Base-by-base conservation (phyloP, 2,113 vertebrate species). In the Chloropsis cyanopogon region DNA sequence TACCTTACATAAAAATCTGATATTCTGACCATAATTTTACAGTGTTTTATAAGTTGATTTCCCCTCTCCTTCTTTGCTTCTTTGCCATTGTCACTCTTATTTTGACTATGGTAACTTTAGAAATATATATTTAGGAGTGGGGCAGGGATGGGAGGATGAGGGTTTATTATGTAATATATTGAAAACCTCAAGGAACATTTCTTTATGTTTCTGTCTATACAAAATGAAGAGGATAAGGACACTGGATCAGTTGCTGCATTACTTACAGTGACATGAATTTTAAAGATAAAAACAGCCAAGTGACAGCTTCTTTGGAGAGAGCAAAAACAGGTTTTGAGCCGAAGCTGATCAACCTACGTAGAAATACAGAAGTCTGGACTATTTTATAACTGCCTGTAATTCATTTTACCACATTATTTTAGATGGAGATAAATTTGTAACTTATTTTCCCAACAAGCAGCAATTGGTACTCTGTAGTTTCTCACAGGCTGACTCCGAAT, bases 401-500 rank as follows among this genome's bases (percentile, higher is more conserved):
- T 69, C 49, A 77, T 94, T 87, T 93, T 89, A 77, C 25, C 42
- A 57, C 50, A 85, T 82, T 91, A 92, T 79, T 42, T 75, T n/a
- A 76, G 61, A 79, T 6, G 7, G 65, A 95, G 66, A 89, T 82
- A 85, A 87, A 95, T 82, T 65, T 69, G 4, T 90, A 54, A 47
- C 33, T 76, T 82, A 69, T 75, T 93, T 93, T 95, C 70, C 46
- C 46, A 86, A 49, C 37, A 57, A 65, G 42, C 57, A 92, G 37
- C 15, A 46, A 57, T 9, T 42, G 49, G 42, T 85, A 33, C 25
- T 92, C 93, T 95, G 94, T 23, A 69, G 70, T 89, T 93, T 91
- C 78, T 96, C 89, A 93, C 11, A 87, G 37, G 13, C 54, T 76
- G 86, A 39, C 41, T 97, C 73, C 33, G 59, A 91, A 76, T 69